Evolutionary conservation across 2,797 vertebrate species (phyloP), one percentile per base, ranked within the genome.

Genomic region (Brachyrhaphis roseni): DNA sequence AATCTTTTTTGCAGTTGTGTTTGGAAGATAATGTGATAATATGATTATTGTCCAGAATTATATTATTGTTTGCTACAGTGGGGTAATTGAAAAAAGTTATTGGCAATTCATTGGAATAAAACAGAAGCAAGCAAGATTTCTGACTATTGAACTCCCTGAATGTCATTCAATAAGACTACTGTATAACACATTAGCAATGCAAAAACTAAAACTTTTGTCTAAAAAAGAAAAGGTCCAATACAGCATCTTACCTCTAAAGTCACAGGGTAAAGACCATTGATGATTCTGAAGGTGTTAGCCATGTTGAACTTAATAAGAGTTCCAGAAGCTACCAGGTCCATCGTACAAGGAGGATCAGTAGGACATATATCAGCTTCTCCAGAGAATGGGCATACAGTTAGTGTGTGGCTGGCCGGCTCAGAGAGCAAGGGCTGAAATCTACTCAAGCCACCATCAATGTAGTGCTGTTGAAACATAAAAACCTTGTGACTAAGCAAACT

Each of bases 361-460:
- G 97, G 98, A 51, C 97, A 98, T 90, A 98, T 97, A 89, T 98
- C 98, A 0, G 93, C 93, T 78, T 98, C 96, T 26, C 97, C 97
- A 0, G 97, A 96, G 92, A 98, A 99, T 0, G 98, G 97, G 66
- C 94, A 98, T 82, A 99, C 95, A 0, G 97, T 98, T 91, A 98
- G 90, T 20, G 95, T 95, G 0, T 91, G 90, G 0, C 90, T 92
- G 86, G 92, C 73, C 20, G 83, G 31, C 6, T 28, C 36, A 59
- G 93, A 91, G 79, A 94, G 82, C 0, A 93, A 83, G 0, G 98
- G 97, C 89, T 96, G 96, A 89, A 98, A 95, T 81, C 93, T 90
- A 0, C 95, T 97, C 88, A 98, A 96, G 2, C 97, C 97, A 0
- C 98, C 98, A 0, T 98, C 98, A 0, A 98, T 80, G 11, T 98